Evolutionary conservation across 2,888 invertebrate genomes (phyloP).

Genomic region (Phyto melanocephala): DNA sequence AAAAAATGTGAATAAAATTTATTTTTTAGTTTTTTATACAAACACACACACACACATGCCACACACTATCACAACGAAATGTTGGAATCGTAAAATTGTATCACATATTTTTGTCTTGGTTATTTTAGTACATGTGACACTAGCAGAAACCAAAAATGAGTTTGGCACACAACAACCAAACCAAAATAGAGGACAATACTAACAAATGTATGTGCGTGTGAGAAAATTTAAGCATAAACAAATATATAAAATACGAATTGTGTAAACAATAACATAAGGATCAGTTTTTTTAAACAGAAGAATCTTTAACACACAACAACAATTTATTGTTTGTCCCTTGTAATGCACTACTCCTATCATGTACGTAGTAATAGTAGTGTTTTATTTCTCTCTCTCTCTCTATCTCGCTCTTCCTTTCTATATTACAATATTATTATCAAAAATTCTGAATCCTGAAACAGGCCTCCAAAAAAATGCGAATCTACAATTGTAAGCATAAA

Average conservation of each 20-base stretch:
- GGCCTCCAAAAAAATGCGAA: not conserved
- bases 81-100: constrained; percentile 8
- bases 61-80: not conserved
- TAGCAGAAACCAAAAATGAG: constrained; percentile 42
- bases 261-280: constrained; percentile 6
- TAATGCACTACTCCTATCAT: not conserved
- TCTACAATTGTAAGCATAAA: constrained; percentile 18
- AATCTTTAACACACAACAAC: not conserved
- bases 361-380: not conserved
- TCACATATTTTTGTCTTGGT: not conserved
- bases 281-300: no score
- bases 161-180: constrained; percentile 12
- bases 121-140: constrained; percentile 15
- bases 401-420: not conserved
- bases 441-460: constrained; percentile 12
- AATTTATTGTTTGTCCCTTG: constrained; percentile 16
- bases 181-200: not conserved
- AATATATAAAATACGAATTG: constrained; percentile 52
- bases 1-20: constrained; percentile 32
- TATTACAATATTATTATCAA: constrained; percentile 14
- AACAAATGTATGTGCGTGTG: constrained; percentile 15
- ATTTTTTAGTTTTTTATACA: constrained; percentile 33
- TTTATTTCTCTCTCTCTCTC: no score
- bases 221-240: constrained; percentile 27
- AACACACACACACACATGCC: not conserved